Base-by-base conservation (phyloP, 2,113 vertebrate species). In the Piprites chloris region DNA sequence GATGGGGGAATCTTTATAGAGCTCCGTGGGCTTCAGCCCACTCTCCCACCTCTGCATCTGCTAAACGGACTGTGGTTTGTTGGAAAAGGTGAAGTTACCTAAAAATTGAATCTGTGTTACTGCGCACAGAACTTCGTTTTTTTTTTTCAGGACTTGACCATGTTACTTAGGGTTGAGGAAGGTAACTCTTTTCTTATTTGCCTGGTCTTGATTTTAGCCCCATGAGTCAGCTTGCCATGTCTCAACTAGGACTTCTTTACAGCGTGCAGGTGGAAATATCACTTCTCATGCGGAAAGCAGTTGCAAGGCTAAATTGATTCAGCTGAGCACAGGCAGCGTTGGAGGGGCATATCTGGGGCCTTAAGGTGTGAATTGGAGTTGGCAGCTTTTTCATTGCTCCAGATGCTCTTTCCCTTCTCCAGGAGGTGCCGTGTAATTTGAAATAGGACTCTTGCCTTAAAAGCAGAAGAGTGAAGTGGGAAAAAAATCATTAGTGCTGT, bases 401-500 rank as follows among this genome's bases (percentile, higher is more conserved):
- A 93, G 59, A 88, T 87, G 77, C 74, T 79, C 46, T 58, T 41
- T 74, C 56, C 23, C 37, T 79, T 90, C 76, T 94, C 37, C 85
- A 76, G 78, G 92, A 96, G 87, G 83, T 91, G 72, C 76, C 89
- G 16, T 76, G 75, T 79, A 32, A 93, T 96, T 95, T 93, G 41
- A 90, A 82, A 90, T 71, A 75, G 35, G 30, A 41, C 27, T 73
- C 21, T 50, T 88, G 59, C 46, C 50, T 93, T 91, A 69, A 91
- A 93, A 90, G 59, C 72, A 85, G 46, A 15, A 72, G 23, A 59
- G 11, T 3, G 2, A 90, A 89, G 49, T 46, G 20, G 4, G 6
- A 3, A 12, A 30, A 67, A 66, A 55, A 17, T 30, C 27, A 37
- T 63, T 92, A 86, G 8, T 59, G 39, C 32, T 79, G 1, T 89